A percentile compares a stretch with the other conserved stretches of the same genome.
Conservation (phyloP, 1,140 invertebrate genomes). For the Berghia stephanieae region DNA sequence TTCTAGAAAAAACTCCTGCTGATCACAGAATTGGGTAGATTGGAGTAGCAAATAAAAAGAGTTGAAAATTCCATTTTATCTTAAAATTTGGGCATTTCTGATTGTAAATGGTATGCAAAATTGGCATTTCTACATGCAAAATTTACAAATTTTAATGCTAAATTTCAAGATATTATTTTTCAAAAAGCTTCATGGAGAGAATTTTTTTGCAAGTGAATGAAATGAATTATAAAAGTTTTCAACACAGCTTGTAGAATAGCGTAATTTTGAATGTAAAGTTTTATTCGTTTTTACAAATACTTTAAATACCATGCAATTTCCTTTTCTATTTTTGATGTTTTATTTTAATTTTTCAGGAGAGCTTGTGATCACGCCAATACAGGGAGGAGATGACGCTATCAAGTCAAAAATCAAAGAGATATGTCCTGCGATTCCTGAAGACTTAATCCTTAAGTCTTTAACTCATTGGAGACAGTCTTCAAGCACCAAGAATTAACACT, state of each 20-base stretch:
- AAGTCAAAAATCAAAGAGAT: background rate
- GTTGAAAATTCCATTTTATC: too few relatives aligned
- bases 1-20: too few relatives aligned
- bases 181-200: background rate
- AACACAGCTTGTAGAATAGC: background rate
- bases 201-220: background rate
- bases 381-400: slow-evolving; percentile 29
- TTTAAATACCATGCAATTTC: background rate
- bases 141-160: too few relatives aligned
- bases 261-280: background rate
- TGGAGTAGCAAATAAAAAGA: too few relatives aligned
- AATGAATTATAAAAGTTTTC: background rate
- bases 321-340: background rate
- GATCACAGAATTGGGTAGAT: too few relatives aligned
- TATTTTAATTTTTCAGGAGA: slow-evolving; percentile 20
- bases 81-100: too few relatives aligned
- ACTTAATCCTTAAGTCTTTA: too few relatives aligned
- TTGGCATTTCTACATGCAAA: too few relatives aligned
- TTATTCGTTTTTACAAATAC: background rate
- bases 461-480: too few relatives aligned
- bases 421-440: too few relatives aligned
- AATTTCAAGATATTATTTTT: background rate
- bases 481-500: too few relatives aligned
- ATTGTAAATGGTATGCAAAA: too few relatives aligned
- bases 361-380: slow-evolving; percentile 1